Base-by-base conservation (phyloP, 2,888 invertebrate species). In the Drosophila quasianomalipes region DNA sequence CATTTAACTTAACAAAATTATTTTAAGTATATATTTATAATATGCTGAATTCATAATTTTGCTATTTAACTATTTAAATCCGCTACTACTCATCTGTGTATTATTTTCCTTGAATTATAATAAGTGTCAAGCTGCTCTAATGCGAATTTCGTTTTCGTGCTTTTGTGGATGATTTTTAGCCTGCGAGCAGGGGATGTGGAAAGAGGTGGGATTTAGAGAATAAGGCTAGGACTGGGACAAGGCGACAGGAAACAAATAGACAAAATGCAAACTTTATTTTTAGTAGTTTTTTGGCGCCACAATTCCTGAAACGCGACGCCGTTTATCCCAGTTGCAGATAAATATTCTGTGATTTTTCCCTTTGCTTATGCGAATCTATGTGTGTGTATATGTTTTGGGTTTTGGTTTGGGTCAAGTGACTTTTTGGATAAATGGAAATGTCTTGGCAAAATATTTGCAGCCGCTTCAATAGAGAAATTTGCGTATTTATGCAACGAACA, bases 201-300 rank as follows among this genome's bases (percentile, higher is more conserved):
- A n/a, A 49, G 44, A 19, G 22, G 2, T 26, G 49, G n/a, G 28
- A 55, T 4, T 4, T 7, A 4, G 22, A 16, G 9, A 47, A 16
- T 19, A 47, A 16, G 33, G 52, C 14, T 47, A 62, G 55, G 58
- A 74, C 59, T 57, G 70, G 67, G 78, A 60, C 72, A 72, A 76
- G 76, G 82, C 85, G 90, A 89, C 91, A 91, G 90, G 90, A 91
- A 85, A 75, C 68, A 81, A 81, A 90, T 90, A 83, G 81, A 80
- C 79, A 76, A 82, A 90, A 90, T 85, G 86, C 89, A 79, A 87
- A 90, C 81, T 87, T 91, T 90, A 85, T 81, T 90, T 91, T 91
- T 90, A 85, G 92, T 90, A 81, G 89, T 91, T 91, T 81, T 81
- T 83, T 79, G 92, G 90, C 91, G 90, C 91, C 90, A 76, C 77